A percentile compares a stretch with the other conserved stretches of the same genome.
phyloP scores from a whole-genome alignment of 2,888 invertebrate species.

The Cephus spinipes region DNA sequence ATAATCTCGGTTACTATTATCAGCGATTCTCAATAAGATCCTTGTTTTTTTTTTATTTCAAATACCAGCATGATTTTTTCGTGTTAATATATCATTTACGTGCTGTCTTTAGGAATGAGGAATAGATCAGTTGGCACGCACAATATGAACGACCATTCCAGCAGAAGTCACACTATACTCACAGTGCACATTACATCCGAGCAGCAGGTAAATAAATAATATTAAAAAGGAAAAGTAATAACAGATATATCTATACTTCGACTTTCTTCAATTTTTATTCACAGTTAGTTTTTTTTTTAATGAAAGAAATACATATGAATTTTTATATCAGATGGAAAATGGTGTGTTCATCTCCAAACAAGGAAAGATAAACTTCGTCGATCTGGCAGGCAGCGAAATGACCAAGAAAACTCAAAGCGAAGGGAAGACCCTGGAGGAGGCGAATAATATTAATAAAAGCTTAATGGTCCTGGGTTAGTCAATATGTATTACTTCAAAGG shows the following conservation, averaged over 20 bases:
- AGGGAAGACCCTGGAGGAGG: slow-evolving; percentile 90
- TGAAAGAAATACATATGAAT: background rate
- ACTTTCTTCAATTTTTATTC: slow-evolving; percentile 12
- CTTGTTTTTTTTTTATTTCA: background rate
- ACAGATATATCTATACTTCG: background rate
- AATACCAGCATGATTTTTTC: background rate
- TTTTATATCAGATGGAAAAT: slow-evolving; percentile 69
- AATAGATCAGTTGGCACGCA: slow-evolving; percentile 92
- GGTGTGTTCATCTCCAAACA: slow-evolving; percentile 90
- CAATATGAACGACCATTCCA: slow-evolving; percentile 93
- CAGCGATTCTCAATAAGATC: background rate
- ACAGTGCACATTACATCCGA: slow-evolving; percentile 91
- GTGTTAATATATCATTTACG: background rate
- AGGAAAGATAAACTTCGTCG: slow-evolving; percentile 96
- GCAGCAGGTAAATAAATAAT: slow-evolving; percentile 71
- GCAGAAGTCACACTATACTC: slow-evolving; percentile 92
- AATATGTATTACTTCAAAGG: background rate
- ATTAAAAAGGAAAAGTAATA: background rate
- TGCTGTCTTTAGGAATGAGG: slow-evolving; percentile 76
- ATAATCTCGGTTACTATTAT: slow-evolving; percentile 8
- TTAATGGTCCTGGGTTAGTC: slow-evolving; percentile 88
- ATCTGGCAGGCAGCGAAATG: slow-evolving; percentile 96
- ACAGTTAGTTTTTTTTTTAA: background rate
- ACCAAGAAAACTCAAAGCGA: slow-evolving; percentile 91
- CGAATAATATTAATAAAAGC: slow-evolving; percentile 96